Base-by-base conservation (phyloP, 2,113 vertebrate genomes). In the Trematocara unimaculatum region DNA sequence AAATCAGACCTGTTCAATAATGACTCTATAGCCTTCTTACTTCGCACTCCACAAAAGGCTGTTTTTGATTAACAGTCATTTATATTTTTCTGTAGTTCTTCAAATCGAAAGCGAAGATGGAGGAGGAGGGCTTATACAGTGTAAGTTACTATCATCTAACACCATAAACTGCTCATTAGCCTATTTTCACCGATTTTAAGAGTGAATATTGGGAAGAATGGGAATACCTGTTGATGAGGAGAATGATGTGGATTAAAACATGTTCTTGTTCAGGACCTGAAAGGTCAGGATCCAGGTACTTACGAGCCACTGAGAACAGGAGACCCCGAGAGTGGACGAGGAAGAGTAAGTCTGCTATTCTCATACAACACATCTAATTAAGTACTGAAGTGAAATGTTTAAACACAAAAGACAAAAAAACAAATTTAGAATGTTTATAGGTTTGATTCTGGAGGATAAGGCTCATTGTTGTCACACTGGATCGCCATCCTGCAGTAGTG, bases 61-160 rank as follows among this genome's bases (percentile, higher is more conserved):
- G 72, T 49, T 77, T 49, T 18, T 31, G 26, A 33, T 31, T 77
- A n/a, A 77, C 0, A 33, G 17, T n/a, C 72, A 3, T 58, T 56
- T 10, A 12, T 58, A 18, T 86, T n/a, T 70, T 17, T 33, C 10
- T 31, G 7, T 5, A 87, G 96, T 94, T 88, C 82, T 84, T 87
- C 49, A 91, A 5, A 74, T n/a, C 79, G 26, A 93, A 91, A 38
- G 40, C 0, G 4, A 90, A 82, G 58, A 2, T 4, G 2, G 3
- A 3, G 1, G 87, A 89, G 0, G 91, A 94, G 0, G 5, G 9
- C 10, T 2, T 79, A 29, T 95, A 94, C 79, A 70, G 29, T 11
- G 96, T 96, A 72, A 96, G 92, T 89, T 12, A 15, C 33, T 31
- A 17, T 49, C 42, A 77, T 8, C 8, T 15, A 17, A 79, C 78